phyloP scores from a whole-genome alignment of 1,140 invertebrate species.

The Solen grandis region DNA sequence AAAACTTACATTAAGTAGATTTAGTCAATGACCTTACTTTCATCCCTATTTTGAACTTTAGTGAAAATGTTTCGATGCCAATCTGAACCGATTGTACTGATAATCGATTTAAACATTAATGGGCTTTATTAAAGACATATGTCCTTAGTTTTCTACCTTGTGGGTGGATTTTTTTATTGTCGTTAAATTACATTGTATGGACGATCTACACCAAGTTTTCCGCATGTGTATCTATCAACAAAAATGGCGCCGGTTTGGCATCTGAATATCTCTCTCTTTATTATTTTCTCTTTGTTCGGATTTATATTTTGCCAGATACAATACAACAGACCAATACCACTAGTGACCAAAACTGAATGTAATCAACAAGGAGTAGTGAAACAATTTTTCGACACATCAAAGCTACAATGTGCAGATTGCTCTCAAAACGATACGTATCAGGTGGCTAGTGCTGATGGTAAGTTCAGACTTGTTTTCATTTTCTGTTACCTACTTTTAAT shows the following conservation, averaged over 20 bases:
- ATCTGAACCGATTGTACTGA: no score
- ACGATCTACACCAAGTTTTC: no score
- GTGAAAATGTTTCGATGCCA: no score
- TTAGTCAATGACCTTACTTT: no score
- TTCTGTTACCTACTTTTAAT: no score
- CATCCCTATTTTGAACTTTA: no score
- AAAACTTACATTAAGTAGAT: no score
- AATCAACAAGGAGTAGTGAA: neutral
- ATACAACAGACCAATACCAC: constrained; percentile 12
- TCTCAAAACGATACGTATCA: constrained; percentile 35
- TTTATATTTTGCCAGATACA: neutral
- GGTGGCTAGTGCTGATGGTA: constrained; percentile 49
- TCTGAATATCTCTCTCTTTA: neutral
- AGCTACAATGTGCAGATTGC: constrained; percentile 42
- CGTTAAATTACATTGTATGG: no score
- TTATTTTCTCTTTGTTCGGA: neutral
- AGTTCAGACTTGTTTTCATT: constrained; percentile 53
- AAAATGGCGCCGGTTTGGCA: constrained; percentile 62
- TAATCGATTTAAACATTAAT: no score
- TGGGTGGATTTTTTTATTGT: no score
- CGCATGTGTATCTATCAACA: constrained; percentile 56
- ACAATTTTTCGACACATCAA: constrained; percentile 51
- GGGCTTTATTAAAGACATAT: no score
- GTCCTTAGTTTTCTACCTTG: no score
- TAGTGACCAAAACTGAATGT: constrained; percentile 28